Conservation (phyloP, 2,113 vertebrate genomes). For the Nymphicus hollandicus region DNA sequence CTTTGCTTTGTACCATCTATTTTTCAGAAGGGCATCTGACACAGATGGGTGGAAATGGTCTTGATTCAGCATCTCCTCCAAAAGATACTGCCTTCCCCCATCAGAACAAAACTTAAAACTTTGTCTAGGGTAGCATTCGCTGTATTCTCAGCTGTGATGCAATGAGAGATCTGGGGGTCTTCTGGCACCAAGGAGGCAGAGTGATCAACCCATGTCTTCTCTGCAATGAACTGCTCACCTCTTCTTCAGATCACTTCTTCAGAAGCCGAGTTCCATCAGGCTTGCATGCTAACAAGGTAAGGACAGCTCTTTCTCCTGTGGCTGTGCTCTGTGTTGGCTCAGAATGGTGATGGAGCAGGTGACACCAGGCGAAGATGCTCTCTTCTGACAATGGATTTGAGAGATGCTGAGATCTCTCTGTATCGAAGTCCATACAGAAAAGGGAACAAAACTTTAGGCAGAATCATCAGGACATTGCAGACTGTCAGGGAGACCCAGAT, state of each 20-base stretch:
- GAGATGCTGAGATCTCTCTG: conserved; percentile 71
- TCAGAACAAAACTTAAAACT: neutral
- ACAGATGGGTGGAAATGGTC: neutral
- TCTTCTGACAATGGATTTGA: conserved; percentile 65
- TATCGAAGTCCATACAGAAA: conserved; percentile 77
- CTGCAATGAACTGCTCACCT: neutral
- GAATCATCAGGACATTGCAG: conserved; percentile 73
- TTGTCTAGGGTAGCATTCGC: neutral
- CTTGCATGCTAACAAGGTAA: neutral
- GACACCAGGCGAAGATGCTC: conserved; percentile 38
- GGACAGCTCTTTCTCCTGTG: neutral
- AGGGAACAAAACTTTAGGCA: conserved; percentile 78
- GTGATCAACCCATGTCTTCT: neutral
- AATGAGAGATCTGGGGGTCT: neutral
- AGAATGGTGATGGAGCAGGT: conserved; percentile 27
- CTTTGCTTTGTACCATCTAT: neutral
- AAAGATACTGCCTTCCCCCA: neutral
- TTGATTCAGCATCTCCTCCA: neutral
- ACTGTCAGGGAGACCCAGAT: conserved; percentile 74
- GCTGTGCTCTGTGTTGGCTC: neutral
- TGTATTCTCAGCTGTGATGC: neutral
- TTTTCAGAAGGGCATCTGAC: neutral
- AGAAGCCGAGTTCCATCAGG: neutral
- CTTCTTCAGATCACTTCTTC: neutral
- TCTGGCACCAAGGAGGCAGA: neutral